These are phyloP conservation scores for Drosophila bipectinata DNA, from an alignment of 1,140 invertebrate species.

Conservation along the genomic window DNA sequence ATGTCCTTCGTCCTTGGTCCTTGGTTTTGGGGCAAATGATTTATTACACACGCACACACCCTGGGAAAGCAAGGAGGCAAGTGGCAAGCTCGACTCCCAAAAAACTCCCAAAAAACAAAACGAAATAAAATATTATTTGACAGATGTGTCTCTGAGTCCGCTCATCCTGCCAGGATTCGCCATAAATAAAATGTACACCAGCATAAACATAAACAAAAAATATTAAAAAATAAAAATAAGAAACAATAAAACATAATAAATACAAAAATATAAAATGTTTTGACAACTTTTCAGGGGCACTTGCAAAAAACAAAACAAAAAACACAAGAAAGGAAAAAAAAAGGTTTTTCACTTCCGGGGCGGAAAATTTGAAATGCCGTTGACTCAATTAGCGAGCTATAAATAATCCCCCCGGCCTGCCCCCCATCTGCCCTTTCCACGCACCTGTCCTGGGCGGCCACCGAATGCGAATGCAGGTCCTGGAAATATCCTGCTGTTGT, in stretches of 20 bases:
- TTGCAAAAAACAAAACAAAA: constrained; percentile 6
- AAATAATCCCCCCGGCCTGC: constrained; percentile 27
- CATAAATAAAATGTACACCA: constrained; percentile 26
- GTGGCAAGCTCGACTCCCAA: background rate
- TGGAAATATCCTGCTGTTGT: background rate
- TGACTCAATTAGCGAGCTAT: constrained; percentile 50
- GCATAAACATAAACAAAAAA: constrained; percentile 2
- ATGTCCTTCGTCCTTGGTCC: constrained; percentile 33
- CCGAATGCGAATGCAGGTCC: background rate
- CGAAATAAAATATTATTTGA: constrained; percentile 53
- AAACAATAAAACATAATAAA: constrained; percentile 11
- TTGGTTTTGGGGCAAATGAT: constrained; percentile 34
- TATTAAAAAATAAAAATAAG: background rate
- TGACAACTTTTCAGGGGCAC: constrained; percentile 10
- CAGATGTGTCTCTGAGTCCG: constrained; percentile 20
- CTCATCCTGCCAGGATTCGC: constrained; percentile 6
- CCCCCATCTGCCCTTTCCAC: background rate
- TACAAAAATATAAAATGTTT: constrained; percentile 13
- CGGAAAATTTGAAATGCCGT: constrained; percentile 6
- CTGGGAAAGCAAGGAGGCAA: background rate
- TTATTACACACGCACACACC: constrained; percentile 14
- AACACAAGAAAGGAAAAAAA: background rate
- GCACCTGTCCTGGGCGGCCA: background rate
- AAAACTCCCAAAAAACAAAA: constrained; percentile 1
- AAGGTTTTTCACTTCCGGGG: constrained; percentile 1